These are phyloP conservation scores for Anguilla anguilla DNA, from an alignment of 2,797 vertebrate genomes.

Conservation along the genomic window DNA sequence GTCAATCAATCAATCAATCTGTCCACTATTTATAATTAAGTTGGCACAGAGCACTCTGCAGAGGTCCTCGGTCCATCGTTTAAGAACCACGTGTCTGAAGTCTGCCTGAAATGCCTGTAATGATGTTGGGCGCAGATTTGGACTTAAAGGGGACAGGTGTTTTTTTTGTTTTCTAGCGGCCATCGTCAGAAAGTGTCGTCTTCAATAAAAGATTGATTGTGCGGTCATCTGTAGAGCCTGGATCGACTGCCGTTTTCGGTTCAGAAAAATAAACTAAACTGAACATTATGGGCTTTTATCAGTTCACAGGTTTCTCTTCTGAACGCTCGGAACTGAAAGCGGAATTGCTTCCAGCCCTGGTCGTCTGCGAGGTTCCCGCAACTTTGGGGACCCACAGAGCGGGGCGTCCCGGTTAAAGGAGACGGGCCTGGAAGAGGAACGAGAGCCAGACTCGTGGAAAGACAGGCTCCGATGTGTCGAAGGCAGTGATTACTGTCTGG, in stretches of 20 bases:
- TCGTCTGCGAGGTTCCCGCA: background rate
- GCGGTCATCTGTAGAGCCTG: background rate
- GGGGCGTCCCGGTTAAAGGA: background rate
- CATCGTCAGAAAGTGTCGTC: background rate
- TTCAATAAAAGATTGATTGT: background rate
- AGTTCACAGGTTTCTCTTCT: too few species aligned
- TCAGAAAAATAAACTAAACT: background rate
- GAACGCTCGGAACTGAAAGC: background rate
- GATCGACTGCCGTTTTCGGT: background rate
- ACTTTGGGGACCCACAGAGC: background rate
- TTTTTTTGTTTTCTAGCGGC: background rate
- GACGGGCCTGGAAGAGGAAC: background rate
- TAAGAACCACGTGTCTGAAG: too few species aligned
- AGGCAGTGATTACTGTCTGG: background rate
- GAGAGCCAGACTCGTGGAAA: background rate
- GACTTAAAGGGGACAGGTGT: background rate
- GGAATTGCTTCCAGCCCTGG: background rate
- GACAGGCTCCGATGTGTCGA: background rate
- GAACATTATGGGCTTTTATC: too few species aligned
- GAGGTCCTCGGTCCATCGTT: too few species aligned
- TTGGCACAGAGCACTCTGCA: too few species aligned
- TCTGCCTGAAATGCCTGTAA: too few species aligned
- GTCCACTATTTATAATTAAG: background rate
- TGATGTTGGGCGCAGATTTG: background rate
- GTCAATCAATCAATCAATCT: background rate